A percentile compares a stretch with the other conserved stretches of the same genome.
phyloP scores from a whole-genome alignment of 2,113 vertebrate genomes.

The Siniperca knerii region DNA sequence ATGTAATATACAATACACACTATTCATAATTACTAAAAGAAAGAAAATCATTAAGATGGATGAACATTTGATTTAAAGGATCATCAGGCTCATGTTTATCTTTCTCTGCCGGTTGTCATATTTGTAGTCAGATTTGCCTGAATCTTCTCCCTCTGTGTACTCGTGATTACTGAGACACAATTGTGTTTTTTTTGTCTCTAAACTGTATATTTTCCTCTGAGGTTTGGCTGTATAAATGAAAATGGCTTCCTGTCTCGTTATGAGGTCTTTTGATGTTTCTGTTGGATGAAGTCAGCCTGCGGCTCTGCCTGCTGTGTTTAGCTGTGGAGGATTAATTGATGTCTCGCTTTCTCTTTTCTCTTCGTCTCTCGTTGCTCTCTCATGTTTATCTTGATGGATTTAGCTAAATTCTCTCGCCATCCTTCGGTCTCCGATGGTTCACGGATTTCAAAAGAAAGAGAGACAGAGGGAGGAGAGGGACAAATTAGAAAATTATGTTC shows the following conservation, averaged over 20 bases:
- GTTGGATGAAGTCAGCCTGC: background rate
- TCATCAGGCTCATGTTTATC: too few relatives aligned
- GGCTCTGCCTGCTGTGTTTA: slow-evolving; percentile 4
- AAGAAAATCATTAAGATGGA: background rate
- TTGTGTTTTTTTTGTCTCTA: background rate
- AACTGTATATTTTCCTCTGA: background rate
- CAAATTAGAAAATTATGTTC: background rate
- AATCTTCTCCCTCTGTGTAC: background rate
- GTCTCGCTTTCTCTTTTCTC: slow-evolving; percentile 2
- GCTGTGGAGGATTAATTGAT: background rate
- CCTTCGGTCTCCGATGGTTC: background rate
- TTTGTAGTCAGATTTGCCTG: background rate
- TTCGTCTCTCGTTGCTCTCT: background rate
- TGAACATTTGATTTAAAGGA: too few relatives aligned
- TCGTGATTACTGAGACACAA: background rate
- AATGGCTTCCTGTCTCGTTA: background rate
- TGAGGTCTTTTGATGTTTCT: background rate
- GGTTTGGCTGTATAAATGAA: too few relatives aligned
- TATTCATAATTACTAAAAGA: background rate
- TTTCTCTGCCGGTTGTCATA: background rate
- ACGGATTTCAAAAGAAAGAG: background rate
- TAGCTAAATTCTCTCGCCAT: background rate
- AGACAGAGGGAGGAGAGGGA: background rate
- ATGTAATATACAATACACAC: too few relatives aligned
- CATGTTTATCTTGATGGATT: slow-evolving; percentile 23